Conservation (phyloP, 1,140 invertebrate genomes). For the Hylaeus volcanicus region DNA sequence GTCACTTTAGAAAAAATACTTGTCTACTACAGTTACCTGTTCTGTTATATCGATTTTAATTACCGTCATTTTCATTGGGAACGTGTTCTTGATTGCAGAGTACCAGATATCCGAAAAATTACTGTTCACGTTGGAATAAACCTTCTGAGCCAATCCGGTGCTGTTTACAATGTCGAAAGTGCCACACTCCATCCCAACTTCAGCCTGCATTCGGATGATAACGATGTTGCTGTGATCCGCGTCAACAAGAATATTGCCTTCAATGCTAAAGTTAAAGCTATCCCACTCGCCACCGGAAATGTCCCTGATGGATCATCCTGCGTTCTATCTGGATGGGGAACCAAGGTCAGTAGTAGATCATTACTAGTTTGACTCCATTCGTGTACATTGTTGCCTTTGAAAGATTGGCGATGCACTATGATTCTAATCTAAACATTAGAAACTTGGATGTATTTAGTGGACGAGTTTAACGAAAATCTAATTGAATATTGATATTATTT, state of each 20-base stretch:
- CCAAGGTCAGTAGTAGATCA: neutral
- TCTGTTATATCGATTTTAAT: no score
- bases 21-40: no score
- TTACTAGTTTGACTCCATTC: no score
- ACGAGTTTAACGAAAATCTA: no score
- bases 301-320: conserved; percentile 45
- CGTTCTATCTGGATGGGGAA: conserved; percentile 79
- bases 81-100: neutral
- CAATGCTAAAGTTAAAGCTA: conserved; percentile 71
- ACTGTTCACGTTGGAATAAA: conserved; percentile 68
- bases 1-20: no score
- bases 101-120: conserved; percentile 11
- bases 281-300: conserved; percentile 34
- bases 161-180: conserved; percentile 64
- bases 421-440: no score
- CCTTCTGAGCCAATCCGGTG: conserved; percentile 57
- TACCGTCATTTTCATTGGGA: no score
- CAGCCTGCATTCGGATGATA: conserved; percentile 55
- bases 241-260: conserved; percentile 70
- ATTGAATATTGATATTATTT: neutral
- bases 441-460: no score
- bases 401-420: no score
- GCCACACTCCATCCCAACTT: conserved; percentile 75
- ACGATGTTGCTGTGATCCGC: conserved; percentile 80
- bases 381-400: no score